These are phyloP conservation scores for Pavo muticus DNA, from an alignment of 2,113 vertebrate genomes.

Conservation along the genomic window DNA sequence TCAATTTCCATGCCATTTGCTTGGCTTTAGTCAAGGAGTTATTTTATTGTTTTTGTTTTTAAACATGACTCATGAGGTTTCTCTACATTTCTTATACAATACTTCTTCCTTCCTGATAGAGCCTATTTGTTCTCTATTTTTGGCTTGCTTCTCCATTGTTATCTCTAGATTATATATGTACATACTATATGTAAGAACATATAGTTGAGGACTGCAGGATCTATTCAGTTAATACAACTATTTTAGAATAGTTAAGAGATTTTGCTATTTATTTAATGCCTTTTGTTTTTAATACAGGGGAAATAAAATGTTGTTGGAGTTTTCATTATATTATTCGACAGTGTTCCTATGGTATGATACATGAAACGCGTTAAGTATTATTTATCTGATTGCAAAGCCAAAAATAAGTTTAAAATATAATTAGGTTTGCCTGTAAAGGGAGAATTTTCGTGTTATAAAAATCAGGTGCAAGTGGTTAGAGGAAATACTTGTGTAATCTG, in stretches of 20 bases:
- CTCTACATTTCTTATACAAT: not conserved
- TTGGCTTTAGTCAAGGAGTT: not conserved
- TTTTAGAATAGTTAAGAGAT: not conserved
- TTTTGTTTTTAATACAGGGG: not conserved
- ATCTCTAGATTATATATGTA: not conserved
- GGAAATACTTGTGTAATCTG: not conserved
- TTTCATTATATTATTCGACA: not conserved
- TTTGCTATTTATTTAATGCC: not conserved
- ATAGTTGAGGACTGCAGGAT: not conserved
- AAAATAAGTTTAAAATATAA: not conserved
- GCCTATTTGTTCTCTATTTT: constrained; percentile 43
- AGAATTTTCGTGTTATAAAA: not conserved
- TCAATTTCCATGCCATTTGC: not conserved
- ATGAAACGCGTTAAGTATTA: not conserved
- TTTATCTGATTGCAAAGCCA: not conserved
- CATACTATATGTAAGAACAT: not conserved
- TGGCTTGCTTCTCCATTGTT: not conserved
- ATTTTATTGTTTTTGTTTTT: constrained; percentile 11
- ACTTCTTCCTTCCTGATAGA: constrained; percentile 3
- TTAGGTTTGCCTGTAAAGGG: not conserved
- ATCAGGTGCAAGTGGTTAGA: not conserved
- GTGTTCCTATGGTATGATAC: not conserved
- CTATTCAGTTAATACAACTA: not conserved
- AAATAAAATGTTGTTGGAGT: not conserved
- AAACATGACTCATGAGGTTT: not conserved